A percentile compares a stretch with the other conserved stretches of the same genome.
These are phyloP conservation scores for Crocuta crocuta DNA, from an alignment of 2,113 vertebrate species.

Conservation along the genomic window DNA sequence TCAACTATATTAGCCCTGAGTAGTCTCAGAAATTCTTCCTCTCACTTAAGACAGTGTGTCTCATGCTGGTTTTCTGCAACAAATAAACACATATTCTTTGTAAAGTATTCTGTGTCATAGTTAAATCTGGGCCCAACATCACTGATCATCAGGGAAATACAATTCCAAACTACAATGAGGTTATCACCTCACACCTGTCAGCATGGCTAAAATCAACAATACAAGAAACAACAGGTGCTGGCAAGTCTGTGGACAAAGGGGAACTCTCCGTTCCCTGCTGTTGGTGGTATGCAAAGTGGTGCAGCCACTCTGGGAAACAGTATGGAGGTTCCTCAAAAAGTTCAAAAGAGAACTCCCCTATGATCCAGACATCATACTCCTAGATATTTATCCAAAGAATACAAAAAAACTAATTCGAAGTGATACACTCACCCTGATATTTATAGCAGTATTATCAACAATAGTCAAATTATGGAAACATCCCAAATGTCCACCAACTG, in stretches of 20 bases:
- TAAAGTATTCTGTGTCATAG: neutral
- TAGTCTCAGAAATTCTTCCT: neutral
- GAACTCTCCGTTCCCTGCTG: neutral
- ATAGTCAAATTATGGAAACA: neutral
- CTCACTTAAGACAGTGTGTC: neutral
- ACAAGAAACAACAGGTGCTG: neutral
- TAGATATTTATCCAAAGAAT: neutral
- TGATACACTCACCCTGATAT: neutral
- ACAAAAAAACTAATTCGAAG: neutral
- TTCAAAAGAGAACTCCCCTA: neutral
- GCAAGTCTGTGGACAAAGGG: neutral
- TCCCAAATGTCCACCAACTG: neutral
- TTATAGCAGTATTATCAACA: neutral
- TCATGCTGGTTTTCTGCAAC: neutral
- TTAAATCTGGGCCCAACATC: neutral
- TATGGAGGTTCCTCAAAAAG: neutral
- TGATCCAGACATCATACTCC: neutral
- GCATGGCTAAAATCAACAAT: neutral
- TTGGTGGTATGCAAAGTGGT: neutral
- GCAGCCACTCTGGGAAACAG: neutral
- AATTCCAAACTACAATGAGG: neutral
- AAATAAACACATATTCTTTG: neutral
- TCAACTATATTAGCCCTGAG: neutral
- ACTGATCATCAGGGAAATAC: neutral
- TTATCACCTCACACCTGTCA: neutral